Evolutionary conservation across 2,113 vertebrate species (phyloP).

Genomic region (Pleuronectes platessa): DNA sequence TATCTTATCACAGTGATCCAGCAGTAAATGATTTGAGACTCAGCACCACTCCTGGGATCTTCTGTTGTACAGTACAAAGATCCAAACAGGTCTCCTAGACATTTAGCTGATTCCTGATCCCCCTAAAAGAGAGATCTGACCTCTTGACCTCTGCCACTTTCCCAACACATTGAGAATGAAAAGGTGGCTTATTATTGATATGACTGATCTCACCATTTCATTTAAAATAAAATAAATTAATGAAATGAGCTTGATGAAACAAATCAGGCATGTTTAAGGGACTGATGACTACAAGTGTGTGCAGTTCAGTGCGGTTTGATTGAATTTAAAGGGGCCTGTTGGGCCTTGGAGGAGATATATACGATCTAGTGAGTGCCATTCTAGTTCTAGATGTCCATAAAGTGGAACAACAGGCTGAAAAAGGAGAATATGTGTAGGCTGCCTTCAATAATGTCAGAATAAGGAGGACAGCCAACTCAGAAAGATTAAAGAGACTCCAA

Average conservation of each 20-base stretch:
- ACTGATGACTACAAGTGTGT: no score
- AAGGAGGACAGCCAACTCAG: conserved; percentile 11
- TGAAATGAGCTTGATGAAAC: no score
- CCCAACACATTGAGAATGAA: not conserved
- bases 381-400: conserved; percentile 28
- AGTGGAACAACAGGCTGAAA: conserved; percentile 3
- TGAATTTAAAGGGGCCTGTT: no score
- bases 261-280: no score
- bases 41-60: not conserved
- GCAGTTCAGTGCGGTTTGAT: no score
- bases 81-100: not conserved
- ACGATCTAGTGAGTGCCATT: no score
- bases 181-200: not conserved
- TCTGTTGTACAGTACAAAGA: not conserved
- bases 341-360: no score
- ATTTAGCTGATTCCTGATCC: no score
- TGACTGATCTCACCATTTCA: no score
- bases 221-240: no score
- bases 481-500: conserved; percentile 25
- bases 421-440: conserved; percentile 1
- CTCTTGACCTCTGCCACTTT: not conserved
- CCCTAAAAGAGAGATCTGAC: not conserved
- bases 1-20: not conserved
- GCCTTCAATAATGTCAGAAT: conserved; percentile 28
- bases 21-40: not conserved